Evolutionary conservation across 1,140 invertebrate species (phyloP), one percentile per base, ranked within the genome.

Genomic region (Brachionus rubens): DNA sequence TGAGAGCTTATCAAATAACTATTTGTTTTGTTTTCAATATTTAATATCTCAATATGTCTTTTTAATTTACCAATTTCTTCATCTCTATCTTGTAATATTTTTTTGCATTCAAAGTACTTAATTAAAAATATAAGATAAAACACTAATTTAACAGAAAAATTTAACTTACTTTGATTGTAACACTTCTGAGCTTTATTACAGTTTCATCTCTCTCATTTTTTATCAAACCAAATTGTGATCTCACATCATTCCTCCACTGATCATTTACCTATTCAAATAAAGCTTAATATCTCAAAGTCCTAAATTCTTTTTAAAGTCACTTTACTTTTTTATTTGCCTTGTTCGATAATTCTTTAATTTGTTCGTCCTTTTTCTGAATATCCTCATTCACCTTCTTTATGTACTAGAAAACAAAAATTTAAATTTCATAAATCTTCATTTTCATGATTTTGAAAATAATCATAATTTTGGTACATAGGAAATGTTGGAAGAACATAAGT

Each of bases 321-420:
- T 65, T 36, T 6, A 41, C 14, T 43, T 65, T 36, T 9, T 24
- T 36, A 36, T 65, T 21, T 79, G 80, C n/a, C n/a, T n/a, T n/a
- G n/a, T n/a, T 82, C n/a, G 79, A 78, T 24, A 84, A 65, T 56
- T 83, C 81, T 47, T 81, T 79, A 70, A 84, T 83, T 19, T 83
- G 77, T 9, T 77, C 46, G 78, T 84, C 83, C 79, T 83, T 84
- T 75, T 81, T 84, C 56, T 78, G 79, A 10, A 83, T 52, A 77
- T 84, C 83, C 41, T 81, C 81, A 78, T 79, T 80, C 36, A 81
- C 78, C 36, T 78, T 21, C 78, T 79, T 81, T 1, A 83, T 28
- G 75, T 84, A 48, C 83, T 84, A 75, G 40, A 78, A 79, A 56
- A 54, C 10, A 5, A 21, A 50, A 33, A 72, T 26, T 47, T n/a